Conservation (phyloP, 2,797 vertebrate genomes). For the Eupleurogrammus muticus region DNA sequence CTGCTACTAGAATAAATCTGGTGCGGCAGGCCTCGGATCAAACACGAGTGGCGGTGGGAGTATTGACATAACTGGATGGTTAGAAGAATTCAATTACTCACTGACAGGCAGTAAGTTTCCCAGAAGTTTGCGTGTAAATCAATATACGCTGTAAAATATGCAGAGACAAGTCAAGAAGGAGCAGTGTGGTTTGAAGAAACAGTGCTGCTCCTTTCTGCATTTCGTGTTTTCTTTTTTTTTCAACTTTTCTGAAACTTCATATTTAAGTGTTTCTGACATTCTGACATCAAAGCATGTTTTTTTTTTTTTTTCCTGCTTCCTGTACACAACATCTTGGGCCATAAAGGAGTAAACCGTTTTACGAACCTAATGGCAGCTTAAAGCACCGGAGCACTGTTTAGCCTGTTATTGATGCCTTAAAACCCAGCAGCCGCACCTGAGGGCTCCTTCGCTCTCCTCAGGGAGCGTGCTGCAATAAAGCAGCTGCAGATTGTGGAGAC, state of each 20-base stretch:
- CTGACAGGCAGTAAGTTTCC: constrained; percentile 36
- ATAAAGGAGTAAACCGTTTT: constrained; percentile 11
- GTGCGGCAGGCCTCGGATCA: constrained; percentile 44
- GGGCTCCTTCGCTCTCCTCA: constrained; percentile 22
- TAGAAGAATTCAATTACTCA: constrained; percentile 38
- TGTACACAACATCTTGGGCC: neutral
- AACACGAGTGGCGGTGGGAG: constrained; percentile 40
- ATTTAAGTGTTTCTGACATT: constrained; percentile 38
- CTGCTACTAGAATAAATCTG: constrained; percentile 38
- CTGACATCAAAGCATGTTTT: constrained; percentile 27
- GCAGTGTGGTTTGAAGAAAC: constrained; percentile 23
- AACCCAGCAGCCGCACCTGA: constrained; percentile 36
- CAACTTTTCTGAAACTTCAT: constrained; percentile 1
- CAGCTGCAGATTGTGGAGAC: constrained; percentile 49
- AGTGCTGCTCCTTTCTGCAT: constrained; percentile 7
- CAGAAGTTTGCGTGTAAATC: constrained; percentile 43
- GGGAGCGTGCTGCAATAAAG: constrained; percentile 21
- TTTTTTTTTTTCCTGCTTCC: constrained; percentile 20
- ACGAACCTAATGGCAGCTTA: constrained; percentile 15
- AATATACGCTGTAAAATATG: constrained; percentile 50
- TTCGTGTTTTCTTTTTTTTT: neutral
- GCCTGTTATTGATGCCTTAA: constrained; percentile 31
- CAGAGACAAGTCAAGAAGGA: constrained; percentile 25
- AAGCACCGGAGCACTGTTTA: constrained; percentile 2
- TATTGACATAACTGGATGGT: constrained; percentile 47